A percentile compares a stretch with the other conserved stretches of the same genome.
Evolutionary conservation across 1,140 invertebrate genomes (phyloP).

Genomic region (Halesus radiatus): DNA sequence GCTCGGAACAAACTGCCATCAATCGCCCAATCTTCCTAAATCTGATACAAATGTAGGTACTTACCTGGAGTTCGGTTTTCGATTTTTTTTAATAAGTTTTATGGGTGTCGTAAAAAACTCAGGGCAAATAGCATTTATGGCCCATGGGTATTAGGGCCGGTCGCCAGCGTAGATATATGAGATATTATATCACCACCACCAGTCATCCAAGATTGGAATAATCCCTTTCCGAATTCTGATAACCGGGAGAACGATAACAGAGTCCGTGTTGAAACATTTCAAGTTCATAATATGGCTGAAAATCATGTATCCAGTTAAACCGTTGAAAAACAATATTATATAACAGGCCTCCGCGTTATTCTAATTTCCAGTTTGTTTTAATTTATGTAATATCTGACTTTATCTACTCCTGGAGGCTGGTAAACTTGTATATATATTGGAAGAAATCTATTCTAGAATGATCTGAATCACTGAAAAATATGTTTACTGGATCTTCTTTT

Average conservation of each 20-base stretch:
- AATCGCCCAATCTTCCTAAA: too few species aligned
- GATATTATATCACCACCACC: constrained; percentile 19
- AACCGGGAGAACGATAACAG: constrained; percentile 26
- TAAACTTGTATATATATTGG: too few species aligned
- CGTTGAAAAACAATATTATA: too few species aligned
- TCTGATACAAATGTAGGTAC: too few species aligned
- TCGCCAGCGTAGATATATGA: not conserved
- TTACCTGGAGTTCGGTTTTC: not conserved
- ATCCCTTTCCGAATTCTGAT: constrained; percentile 48
- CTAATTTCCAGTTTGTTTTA: too few species aligned
- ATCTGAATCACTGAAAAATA: too few species aligned
- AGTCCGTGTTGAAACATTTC: constrained; percentile 5
- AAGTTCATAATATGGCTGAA: not conserved
- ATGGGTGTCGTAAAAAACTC: constrained; percentile 11
- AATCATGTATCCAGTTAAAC: not conserved
- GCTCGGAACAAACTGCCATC: too few species aligned
- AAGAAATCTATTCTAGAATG: too few species aligned
- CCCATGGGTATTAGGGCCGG: not conserved
- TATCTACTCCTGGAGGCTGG: too few species aligned
- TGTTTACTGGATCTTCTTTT: too few species aligned
- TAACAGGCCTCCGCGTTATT: too few species aligned
- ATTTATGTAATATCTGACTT: too few species aligned
- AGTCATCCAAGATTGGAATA: constrained; percentile 45
- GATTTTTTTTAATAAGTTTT: constrained; percentile 24
- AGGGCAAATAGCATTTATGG: constrained; percentile 23